Evolutionary conservation across 2,113 vertebrate species (phyloP).

Genomic region (Clarias macrocephalus): DNA sequence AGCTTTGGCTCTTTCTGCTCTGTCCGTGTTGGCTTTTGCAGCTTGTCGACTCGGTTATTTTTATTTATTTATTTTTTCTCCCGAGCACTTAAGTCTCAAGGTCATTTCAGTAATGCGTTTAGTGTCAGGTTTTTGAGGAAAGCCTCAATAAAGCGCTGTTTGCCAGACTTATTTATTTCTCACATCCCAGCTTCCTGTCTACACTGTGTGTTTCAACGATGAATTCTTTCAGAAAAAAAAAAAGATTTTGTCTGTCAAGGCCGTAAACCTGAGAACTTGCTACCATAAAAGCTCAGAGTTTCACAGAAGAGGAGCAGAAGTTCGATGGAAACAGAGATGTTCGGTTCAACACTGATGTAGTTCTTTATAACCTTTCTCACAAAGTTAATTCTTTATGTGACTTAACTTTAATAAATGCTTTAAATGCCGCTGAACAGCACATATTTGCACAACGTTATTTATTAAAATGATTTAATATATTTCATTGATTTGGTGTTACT

Average conservation of each 20-base stretch:
- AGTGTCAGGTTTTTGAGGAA: conserved; percentile 18
- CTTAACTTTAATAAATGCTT: not conserved
- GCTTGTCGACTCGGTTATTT: not conserved
- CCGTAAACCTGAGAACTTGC: not conserved
- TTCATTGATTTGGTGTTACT: too few relatives aligned
- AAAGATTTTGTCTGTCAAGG: not conserved
- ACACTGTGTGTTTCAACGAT: not conserved
- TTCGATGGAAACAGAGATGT: not conserved
- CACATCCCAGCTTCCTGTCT: conserved; percentile 5
- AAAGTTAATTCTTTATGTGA: too few relatives aligned
- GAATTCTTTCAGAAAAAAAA: not conserved
- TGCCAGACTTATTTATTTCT: not conserved
- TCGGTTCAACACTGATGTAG: not conserved
- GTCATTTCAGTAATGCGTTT: conserved; percentile 6
- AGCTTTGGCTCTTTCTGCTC: not conserved
- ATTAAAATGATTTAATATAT: too few relatives aligned
- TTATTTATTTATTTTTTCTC: not conserved
- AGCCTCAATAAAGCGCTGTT: not conserved
- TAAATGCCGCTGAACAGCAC: not conserved
- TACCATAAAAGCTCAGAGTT: not conserved
- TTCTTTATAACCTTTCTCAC: not conserved
- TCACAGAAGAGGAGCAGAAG: not conserved
- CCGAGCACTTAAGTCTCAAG: not conserved
- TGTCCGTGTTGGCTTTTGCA: not conserved
- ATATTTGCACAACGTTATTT: too few relatives aligned